Percentiles rank a stretch among this genome's conserved stretches.
Evolutionary conservation across 2,797 vertebrate genomes (phyloP).

Genomic region (Brachyrhaphis roseni): DNA sequence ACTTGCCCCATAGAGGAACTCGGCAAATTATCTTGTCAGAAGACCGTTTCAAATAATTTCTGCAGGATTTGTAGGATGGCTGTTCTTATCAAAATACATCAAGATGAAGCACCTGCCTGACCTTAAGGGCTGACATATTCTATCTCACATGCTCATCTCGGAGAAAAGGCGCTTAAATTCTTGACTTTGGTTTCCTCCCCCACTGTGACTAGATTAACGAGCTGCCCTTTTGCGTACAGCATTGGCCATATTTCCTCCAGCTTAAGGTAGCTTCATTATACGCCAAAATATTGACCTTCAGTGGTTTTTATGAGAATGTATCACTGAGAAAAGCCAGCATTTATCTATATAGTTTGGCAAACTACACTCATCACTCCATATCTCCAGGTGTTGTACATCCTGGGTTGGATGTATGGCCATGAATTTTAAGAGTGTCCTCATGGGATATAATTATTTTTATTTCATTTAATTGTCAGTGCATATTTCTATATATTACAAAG

Average conservation of each 20-base stretch:
- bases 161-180: slow-evolving; percentile 75
- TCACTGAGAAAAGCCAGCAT: slow-evolving; percentile 82
- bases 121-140: slow-evolving; percentile 73
- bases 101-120: slow-evolving; percentile 66
- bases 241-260: slow-evolving; percentile 81
- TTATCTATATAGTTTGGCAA: slow-evolving; percentile 80
- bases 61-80: slow-evolving; percentile 53
- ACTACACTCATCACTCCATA: slow-evolving; percentile 73
- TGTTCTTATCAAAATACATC: slow-evolving; percentile 66
- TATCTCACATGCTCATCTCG: slow-evolving; percentile 67
- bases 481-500: neutral
- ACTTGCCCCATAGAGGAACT: slow-evolving; percentile 16
- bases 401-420: neutral
- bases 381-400: slow-evolving; percentile 31
- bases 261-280: slow-evolving; percentile 85
- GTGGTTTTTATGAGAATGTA: slow-evolving; percentile 84
- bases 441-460: neutral
- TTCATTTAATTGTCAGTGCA: neutral
- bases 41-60: slow-evolving; percentile 54
- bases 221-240: slow-evolving; percentile 84
- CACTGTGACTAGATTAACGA: slow-evolving; percentile 84
- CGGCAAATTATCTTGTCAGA: slow-evolving; percentile 49
- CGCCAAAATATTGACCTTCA: slow-evolving; percentile 86
- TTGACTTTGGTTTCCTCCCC: slow-evolving; percentile 71
- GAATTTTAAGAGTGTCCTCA: neutral